Percentiles rank a stretch among this genome's conserved stretches.
phyloP scores from a whole-genome alignment of 2,113 vertebrate species.

The Mus pahari region DNA sequence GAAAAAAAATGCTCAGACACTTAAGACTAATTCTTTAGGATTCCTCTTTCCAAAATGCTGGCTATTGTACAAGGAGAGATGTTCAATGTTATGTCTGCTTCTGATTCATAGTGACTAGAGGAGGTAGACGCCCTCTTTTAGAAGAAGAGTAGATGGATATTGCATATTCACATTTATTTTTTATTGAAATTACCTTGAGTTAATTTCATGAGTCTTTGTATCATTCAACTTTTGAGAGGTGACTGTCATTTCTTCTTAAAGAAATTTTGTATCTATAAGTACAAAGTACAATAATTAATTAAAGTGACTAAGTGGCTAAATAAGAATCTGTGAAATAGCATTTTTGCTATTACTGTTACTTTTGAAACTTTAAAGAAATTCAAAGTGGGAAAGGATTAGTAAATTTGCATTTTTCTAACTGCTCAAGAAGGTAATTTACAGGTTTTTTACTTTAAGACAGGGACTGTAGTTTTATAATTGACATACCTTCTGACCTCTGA shows the following conservation, averaged over 20 bases:
- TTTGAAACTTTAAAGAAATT: constrained; percentile 12
- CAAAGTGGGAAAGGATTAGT: background rate
- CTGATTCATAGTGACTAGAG: background rate
- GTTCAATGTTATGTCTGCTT: background rate
- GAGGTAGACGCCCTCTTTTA: background rate
- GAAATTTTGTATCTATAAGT: background rate
- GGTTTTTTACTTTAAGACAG: background rate
- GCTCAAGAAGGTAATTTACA: background rate
- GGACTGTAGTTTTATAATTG: background rate
- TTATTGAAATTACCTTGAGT: background rate
- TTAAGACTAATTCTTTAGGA: background rate
- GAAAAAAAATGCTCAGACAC: background rate
- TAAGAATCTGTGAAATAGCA: constrained; percentile 3
- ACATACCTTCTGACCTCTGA: background rate
- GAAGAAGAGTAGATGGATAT: background rate
- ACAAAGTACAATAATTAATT: background rate
- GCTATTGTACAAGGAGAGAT: background rate
- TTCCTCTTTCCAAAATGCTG: background rate
- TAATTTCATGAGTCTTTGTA: background rate
- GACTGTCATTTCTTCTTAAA: constrained; percentile 7
- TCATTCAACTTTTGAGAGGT: constrained; percentile 17
- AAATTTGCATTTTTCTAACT: background rate
- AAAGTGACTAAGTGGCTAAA: background rate
- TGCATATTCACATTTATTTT: background rate
- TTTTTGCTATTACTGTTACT: background rate